Percentiles rank a stretch among this genome's conserved stretches.
Conservation (phyloP, 1,140 invertebrate genomes). For the Patella vulgata region DNA sequence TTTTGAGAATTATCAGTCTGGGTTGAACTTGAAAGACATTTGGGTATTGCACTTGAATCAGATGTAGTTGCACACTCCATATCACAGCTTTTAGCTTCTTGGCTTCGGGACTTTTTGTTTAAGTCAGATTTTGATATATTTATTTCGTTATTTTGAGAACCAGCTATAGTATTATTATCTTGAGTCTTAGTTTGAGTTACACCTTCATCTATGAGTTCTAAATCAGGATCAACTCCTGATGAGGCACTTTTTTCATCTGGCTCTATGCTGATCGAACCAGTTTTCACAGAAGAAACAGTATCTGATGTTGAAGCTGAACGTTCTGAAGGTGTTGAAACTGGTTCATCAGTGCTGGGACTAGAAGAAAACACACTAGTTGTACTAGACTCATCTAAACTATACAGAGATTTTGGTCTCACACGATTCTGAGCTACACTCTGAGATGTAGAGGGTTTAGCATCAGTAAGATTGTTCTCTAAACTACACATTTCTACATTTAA, state of each 20-base stretch:
- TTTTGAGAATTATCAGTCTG: slow-evolving; percentile 10
- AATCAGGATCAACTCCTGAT: neutral
- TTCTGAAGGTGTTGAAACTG: neutral
- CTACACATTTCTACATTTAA: no score
- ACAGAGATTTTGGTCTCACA: slow-evolving; percentile 2
- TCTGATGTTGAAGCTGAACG: neutral
- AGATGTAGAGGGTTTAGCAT: neutral
- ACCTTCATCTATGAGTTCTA: neutral
- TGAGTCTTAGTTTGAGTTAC: no score
- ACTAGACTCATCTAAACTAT: slow-evolving; percentile 13
- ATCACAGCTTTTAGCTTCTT: no score
- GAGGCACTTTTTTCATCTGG: neutral
- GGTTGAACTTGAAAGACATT: neutral
- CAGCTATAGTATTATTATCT: no score
- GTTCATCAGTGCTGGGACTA: slow-evolving; percentile 8
- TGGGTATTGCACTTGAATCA: neutral
- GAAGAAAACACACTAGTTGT: slow-evolving; percentile 9
- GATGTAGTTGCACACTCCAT: neutral
- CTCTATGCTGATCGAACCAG: neutral
- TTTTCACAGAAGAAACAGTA: slow-evolving; percentile 1
- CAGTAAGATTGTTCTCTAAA: neutral
- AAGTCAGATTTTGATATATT: no score
- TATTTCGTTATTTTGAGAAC: no score
- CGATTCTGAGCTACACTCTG: no score
- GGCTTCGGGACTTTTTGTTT: no score